A percentile compares a stretch with the other conserved stretches of the same genome.
phyloP scores from a whole-genome alignment of 2,888 invertebrate genomes.

The Portevinia maculata region DNA sequence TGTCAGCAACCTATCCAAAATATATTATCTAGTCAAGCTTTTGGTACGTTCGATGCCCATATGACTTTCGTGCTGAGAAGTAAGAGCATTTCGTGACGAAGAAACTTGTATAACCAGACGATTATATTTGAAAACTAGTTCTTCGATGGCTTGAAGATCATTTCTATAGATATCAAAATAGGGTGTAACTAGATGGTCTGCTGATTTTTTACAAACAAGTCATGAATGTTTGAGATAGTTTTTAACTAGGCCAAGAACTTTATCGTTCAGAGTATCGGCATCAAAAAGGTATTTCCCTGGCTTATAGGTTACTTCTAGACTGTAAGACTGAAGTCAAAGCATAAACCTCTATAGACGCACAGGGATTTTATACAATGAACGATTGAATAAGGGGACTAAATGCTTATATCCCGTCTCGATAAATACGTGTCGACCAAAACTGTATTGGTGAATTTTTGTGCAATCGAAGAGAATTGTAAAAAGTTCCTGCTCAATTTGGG shows the following conservation, averaged over 20 bases:
- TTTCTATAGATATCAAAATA: conserved; percentile 52
- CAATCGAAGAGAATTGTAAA: conserved; percentile 70
- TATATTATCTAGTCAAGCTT: conserved; percentile 57
- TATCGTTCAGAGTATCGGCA: conserved; percentile 6
- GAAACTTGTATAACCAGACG: conserved; percentile 15
- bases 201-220: conserved; percentile 11
- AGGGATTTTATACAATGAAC: too few relatives aligned
- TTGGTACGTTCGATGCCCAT: conserved; percentile 75
- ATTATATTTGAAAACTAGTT: conserved; percentile 57
- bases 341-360: too few relatives aligned
- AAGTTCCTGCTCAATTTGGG: conserved; percentile 73
- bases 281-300: conserved; percentile 60
- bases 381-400: too few relatives aligned
- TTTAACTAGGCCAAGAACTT: background rate
- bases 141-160: conserved; percentile 44
- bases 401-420: conserved; percentile 58
- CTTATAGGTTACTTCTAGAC: conserved; percentile 56
- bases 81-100: too few relatives aligned
- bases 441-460: too few relatives aligned
- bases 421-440: conserved; percentile 56
- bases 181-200: background rate
- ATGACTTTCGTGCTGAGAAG: conserved; percentile 75
- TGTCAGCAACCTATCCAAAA: too few relatives aligned
- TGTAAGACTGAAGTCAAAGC: too few relatives aligned
- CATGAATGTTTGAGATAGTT: conserved; percentile 14